Conservation (phyloP, 2,888 invertebrate genomes). For the Buathra laborator region DNA sequence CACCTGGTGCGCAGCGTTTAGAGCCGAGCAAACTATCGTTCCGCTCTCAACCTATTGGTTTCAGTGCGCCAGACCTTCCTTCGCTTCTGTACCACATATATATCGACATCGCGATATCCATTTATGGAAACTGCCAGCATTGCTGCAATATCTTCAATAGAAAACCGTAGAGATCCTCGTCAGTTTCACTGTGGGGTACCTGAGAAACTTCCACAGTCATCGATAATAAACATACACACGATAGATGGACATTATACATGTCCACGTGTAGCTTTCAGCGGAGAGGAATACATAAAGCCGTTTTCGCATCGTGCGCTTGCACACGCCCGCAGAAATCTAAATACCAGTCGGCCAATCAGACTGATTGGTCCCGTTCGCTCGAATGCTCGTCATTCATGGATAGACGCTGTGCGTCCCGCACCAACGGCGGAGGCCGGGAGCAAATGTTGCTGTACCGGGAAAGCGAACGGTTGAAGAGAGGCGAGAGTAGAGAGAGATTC, state of each 20-base stretch:
- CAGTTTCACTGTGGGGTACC: constrained; percentile 18
- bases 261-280: background rate
- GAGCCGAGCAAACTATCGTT: constrained; percentile 50
- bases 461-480: constrained; percentile 49
- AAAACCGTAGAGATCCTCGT: constrained; percentile 2
- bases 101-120: background rate
- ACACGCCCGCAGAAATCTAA: constrained; percentile 82
- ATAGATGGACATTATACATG: background rate
- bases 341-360: constrained; percentile 84
- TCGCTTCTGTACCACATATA: background rate
- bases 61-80: background rate
- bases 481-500: constrained; percentile 38
- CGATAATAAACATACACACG: constrained; percentile 15
- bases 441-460: constrained; percentile 50
- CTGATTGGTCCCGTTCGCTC: constrained; percentile 84
- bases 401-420: constrained; percentile 72
- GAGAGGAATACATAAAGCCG: constrained; percentile 63
- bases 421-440: constrained; percentile 14
- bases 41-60: constrained; percentile 30
- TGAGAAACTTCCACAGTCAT: background rate
- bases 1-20: constrained; percentile 70
- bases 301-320: constrained; percentile 67
- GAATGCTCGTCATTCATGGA: constrained; percentile 82
- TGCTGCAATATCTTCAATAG: background rate
- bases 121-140: constrained; percentile 6